Conservation (phyloP, 2,797 vertebrate species). For the Eulemur albifrons region DNA sequence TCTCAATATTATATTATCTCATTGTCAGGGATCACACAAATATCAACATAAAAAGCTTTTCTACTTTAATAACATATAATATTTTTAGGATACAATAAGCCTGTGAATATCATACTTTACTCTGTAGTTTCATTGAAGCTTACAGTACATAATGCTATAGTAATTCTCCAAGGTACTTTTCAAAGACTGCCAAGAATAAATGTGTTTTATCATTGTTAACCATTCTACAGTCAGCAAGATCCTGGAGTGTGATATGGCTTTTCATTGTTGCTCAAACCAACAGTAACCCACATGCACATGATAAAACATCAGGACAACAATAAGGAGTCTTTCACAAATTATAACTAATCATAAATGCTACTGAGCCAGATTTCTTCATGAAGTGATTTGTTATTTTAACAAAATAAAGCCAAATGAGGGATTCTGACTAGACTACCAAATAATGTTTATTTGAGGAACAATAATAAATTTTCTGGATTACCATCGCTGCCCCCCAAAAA, state of each 20-base stretch:
- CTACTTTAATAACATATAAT: conserved; percentile 36
- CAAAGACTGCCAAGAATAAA: conserved; percentile 57
- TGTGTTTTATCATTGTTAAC: conserved; percentile 57
- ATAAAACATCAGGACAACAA: conserved; percentile 59
- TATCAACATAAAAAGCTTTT: conserved; percentile 49
- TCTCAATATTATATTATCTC: neutral
- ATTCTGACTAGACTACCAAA: conserved; percentile 19
- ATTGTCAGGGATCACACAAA: neutral
- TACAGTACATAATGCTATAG: conserved; percentile 10
- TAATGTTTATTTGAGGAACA: neutral
- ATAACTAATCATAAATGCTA: conserved; percentile 33
- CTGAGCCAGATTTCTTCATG: conserved; percentile 4
- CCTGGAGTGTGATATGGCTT: conserved; percentile 36
- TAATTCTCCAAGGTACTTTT: conserved; percentile 64
- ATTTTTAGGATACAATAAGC: conserved; percentile 35
- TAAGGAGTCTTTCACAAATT: conserved; percentile 50
- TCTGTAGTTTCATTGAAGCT: conserved; percentile 56
- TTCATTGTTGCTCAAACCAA: conserved; percentile 53
- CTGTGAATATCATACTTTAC: conserved; percentile 26
- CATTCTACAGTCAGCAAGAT: conserved; percentile 56
- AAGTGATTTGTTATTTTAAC: conserved; percentile 48
- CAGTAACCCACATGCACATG: neutral
- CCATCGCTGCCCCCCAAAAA: neutral
- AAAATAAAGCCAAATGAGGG: conserved; percentile 31
- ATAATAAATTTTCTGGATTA: neutral